Evolutionary conservation across 2,797 vertebrate species (phyloP), one percentile per base, ranked within the genome.

Genomic region (Gephyroberyx darwinii): DNA sequence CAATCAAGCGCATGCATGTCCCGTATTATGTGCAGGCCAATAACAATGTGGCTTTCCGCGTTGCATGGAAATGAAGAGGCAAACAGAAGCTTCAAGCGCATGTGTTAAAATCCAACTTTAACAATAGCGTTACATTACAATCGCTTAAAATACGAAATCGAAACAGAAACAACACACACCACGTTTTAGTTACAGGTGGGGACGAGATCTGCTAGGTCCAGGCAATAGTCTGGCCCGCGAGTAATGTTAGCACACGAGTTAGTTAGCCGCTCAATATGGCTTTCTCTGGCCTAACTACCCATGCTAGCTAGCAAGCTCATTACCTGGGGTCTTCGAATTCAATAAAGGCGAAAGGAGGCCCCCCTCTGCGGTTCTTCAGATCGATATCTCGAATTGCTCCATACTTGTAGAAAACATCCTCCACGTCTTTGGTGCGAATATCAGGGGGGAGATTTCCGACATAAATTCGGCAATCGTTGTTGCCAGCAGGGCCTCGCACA

Each of bases 401-500:
- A 84, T 96, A 97, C 65, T 97, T 96, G 85, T 96, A 96, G 76
- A 97, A 98, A 8, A 98, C 94, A 63, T 97, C 96, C 58, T 97
- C 96, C 60, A 98, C 91, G 59, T 98, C 96, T 75, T 96, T 96
- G 4, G 96, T 96, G 69, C 96, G 95, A 64, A 97, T 96, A 83
- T 97, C 95, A 2, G 94, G 95, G 0, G 96, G 96, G 1, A 97
- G 94, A 54, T 96, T 97, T 0, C 96, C 96, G 39, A 97, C 96
- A 41, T 97, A 97, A 55, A 96, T 96, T 62, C 96, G 93, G 74
- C 96, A 96, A 79, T 96, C 96, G 84, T 94, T 94, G 85, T 93
- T 94, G 33, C 94, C 93, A 8, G 94, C 94, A 10, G 94, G 94
- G 86, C 94, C 93, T 86, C 94, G 90, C 65, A 94, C 92, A 35